Conservation (phyloP, 2,113 vertebrate species). For the Panthera uncia region DNA sequence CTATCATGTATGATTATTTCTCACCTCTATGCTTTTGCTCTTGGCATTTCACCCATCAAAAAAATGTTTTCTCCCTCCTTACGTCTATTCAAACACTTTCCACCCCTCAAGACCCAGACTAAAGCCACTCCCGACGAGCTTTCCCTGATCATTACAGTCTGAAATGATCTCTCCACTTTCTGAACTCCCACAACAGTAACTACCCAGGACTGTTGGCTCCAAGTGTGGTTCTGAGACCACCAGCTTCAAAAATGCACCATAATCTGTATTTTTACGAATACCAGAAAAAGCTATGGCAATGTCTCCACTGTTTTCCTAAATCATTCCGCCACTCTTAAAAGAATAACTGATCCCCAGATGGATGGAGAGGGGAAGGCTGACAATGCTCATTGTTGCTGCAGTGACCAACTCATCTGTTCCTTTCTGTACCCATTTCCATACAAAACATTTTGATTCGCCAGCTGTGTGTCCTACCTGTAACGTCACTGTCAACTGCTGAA, state of each 20-base stretch:
- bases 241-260: neutral
- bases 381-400: neutral
- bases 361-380: neutral
- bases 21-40: neutral
- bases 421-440: slow-evolving; percentile 26
- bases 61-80: neutral
- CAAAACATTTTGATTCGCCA: slow-evolving; percentile 5
- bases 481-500: neutral
- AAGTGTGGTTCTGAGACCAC: slow-evolving; percentile 13
- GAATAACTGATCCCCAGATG: neutral
- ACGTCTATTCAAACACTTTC: neutral
- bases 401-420: neutral
- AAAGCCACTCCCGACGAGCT: neutral
- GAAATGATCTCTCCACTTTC: slow-evolving; percentile 9
- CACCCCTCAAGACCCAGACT: neutral
- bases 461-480: neutral
- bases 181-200: neutral
- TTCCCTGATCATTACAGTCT: neutral
- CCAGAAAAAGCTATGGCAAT: neutral
- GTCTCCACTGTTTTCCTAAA: neutral
- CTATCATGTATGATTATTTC: neutral
- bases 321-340: neutral
- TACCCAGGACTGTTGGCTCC: neutral
- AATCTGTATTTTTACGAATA: slow-evolving; percentile 27
- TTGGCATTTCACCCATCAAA: slow-evolving; percentile 13